These are phyloP conservation scores for Haemorhous mexicanus DNA, from an alignment of 2,113 vertebrate species.

Conservation along the genomic window DNA sequence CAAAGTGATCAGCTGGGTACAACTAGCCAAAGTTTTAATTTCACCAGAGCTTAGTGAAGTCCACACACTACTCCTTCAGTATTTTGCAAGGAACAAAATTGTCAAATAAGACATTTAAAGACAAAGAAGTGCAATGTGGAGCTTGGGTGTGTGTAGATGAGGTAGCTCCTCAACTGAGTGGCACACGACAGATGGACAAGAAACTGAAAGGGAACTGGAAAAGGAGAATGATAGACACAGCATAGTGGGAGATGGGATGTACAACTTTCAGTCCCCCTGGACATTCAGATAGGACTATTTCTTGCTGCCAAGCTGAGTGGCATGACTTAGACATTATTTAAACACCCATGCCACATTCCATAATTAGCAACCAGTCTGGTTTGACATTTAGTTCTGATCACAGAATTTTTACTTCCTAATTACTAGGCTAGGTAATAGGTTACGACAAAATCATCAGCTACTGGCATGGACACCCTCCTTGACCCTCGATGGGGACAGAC, in stretches of 20 bases:
- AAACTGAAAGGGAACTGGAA: not conserved
- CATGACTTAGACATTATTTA: not conserved
- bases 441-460: not conserved
- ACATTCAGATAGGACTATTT: not conserved
- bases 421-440: not conserved
- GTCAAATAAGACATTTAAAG: not conserved
- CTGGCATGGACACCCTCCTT: not conserved
- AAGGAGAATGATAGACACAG: not conserved
- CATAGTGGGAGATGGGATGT: not conserved
- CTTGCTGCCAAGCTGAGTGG: not conserved
- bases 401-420: not conserved
- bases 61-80: not conserved
- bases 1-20: not conserved
- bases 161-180: not conserved
- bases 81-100: not conserved
- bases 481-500: fast-evolving
- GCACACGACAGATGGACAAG: not conserved
- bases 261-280: not conserved
- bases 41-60: not conserved
- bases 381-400: not conserved
- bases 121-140: not conserved
- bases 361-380: not conserved
- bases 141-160: not conserved
- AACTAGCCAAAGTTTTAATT: not conserved
- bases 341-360: not conserved